Conservation (phyloP, 37 sponge, comb jelly and placozoan species). For the Cladorhizidae sp. region DNA sequence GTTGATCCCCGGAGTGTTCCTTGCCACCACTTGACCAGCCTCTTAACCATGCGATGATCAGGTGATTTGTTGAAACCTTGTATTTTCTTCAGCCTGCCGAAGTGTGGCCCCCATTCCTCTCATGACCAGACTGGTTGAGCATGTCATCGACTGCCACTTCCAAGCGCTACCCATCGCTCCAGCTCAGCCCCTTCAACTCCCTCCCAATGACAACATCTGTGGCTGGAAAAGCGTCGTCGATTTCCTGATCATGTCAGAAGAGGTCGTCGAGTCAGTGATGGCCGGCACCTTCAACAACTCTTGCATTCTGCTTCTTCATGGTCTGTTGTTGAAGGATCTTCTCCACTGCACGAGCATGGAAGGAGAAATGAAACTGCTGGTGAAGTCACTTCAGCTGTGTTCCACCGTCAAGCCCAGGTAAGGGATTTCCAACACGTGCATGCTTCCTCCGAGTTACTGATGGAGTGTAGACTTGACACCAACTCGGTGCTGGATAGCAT, state of each 20-base stretch:
- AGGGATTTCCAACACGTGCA: no score
- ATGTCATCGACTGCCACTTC: constrained; percentile 67
- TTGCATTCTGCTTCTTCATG: constrained; percentile 43
- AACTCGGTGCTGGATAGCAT: no score
- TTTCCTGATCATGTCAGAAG: constrained; percentile 53
- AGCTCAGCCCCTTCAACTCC: constrained; percentile 24
- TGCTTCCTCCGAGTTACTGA: no score
- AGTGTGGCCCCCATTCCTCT: constrained; percentile 35
- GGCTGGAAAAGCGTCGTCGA: constrained; percentile 61
- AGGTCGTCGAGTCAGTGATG: constrained; percentile 23
- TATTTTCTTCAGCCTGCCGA: constrained; percentile 47
- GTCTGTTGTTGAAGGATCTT: constrained; percentile 51
- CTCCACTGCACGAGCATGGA: constrained; percentile 46
- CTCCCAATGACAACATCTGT: constrained; percentile 23
- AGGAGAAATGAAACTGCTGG: constrained; percentile 49
- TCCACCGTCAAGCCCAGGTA: constrained; percentile 66
- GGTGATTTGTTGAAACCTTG: neutral
- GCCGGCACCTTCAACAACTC: constrained; percentile 24
- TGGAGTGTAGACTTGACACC: no score
- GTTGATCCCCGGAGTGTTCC: neutral
- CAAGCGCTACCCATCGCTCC: constrained; percentile 11
- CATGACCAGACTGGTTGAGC: constrained; percentile 64
- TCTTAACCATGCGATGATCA: neutral
- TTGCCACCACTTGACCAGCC: neutral
- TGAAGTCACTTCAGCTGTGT: constrained; percentile 62